Conservation (phyloP, 2,797 vertebrate species). For the Muscicapa comitata region DNA sequence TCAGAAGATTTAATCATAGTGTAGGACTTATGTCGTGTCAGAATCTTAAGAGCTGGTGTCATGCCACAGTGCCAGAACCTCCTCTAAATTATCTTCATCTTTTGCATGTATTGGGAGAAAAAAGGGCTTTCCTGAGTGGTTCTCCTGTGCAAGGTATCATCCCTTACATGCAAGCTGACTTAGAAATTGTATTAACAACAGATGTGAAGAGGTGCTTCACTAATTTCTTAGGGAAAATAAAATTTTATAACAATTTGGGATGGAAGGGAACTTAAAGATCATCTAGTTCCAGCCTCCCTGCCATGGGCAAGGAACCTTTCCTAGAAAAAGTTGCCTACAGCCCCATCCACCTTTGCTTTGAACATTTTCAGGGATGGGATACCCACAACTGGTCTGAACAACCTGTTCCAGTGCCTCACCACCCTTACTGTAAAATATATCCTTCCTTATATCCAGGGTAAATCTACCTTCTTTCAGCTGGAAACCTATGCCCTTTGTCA, state of each 20-base stretch:
- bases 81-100: neutral
- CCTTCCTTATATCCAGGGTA: neutral
- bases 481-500: neutral
- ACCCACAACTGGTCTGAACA: neutral
- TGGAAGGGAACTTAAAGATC: neutral
- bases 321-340: neutral
- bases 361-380: neutral
- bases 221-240: neutral
- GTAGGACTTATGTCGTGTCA: fast-evolving
- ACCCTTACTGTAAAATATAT: neutral
- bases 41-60: neutral
- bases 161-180: neutral
- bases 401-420: neutral
- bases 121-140: neutral
- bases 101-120: neutral
- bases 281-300: neutral
- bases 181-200: neutral
- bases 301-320: neutral
- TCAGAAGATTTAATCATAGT: neutral
- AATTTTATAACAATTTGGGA: neutral
- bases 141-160: neutral
- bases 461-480: neutral
- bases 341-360: fast-evolving
- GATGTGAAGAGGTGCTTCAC: neutral
- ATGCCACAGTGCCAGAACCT: neutral